Percentiles rank a stretch among this genome's conserved stretches.
Evolutionary conservation across 2,888 invertebrate species (phyloP).

Genomic region (Drosophila neonasuta): DNA sequence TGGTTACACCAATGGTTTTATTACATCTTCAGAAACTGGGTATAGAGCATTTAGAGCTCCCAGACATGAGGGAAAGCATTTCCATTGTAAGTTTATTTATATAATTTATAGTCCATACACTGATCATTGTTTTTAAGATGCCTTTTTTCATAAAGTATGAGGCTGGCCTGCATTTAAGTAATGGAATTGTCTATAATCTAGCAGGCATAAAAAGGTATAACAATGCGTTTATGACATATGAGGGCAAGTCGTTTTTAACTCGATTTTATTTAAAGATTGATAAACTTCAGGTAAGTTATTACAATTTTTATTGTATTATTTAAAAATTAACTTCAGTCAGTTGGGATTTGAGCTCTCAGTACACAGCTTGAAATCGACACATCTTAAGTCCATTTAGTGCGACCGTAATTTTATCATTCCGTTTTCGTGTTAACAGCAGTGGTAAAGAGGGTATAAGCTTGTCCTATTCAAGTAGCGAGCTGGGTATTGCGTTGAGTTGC

Average conservation of each 20-base stretch:
- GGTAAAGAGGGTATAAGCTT: too few species aligned
- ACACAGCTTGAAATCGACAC: too few species aligned
- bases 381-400: too few species aligned
- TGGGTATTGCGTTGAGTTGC: too few species aligned
- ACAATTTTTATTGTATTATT: too few species aligned
- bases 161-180: conserved; percentile 76
- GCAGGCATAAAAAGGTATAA: conserved; percentile 77
- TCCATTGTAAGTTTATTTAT: conserved; percentile 71
- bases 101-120: too few species aligned
- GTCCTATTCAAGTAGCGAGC: too few species aligned
- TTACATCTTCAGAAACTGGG: conserved; percentile 75
- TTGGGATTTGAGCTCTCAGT: too few species aligned
- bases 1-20: conserved; percentile 80
- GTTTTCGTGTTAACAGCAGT: too few species aligned
- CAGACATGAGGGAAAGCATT: conserved; percentile 79
- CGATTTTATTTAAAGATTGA: conserved; percentile 78
- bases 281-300: conserved; percentile 74
- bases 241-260: conserved; percentile 79
- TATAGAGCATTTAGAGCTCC: conserved; percentile 77
- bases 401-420: too few species aligned
- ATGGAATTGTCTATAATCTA: conserved; percentile 80
- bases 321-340: too few species aligned
- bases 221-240: conserved; percentile 81
- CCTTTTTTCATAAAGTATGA: conserved; percentile 80
- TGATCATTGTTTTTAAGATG: conserved; percentile 58